Evolutionary conservation across 2,797 vertebrate genomes (phyloP).

Genomic region (Margarornis squamiger): DNA sequence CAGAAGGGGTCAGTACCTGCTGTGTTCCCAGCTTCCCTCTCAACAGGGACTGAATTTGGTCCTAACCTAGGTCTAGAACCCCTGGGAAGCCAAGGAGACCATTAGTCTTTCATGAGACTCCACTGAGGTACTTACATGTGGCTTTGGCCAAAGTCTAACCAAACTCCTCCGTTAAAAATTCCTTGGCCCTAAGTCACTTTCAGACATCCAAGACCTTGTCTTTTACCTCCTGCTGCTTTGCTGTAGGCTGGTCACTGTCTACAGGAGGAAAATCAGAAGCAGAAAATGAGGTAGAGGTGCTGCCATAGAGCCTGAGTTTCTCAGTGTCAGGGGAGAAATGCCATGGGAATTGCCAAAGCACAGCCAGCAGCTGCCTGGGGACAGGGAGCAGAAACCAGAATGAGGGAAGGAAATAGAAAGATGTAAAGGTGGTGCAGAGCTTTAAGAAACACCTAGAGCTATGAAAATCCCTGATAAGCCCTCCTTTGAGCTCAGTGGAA

Average conservation of each 20-base stretch:
- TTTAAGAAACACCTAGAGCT: background rate
- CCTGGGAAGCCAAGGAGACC: background rate
- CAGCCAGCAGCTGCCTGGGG: background rate
- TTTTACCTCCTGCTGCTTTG: background rate
- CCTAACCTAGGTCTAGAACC: background rate
- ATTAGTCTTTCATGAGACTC: background rate
- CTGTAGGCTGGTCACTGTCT: background rate
- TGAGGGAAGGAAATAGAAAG: background rate
- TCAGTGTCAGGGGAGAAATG: accelerated
- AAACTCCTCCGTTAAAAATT: background rate
- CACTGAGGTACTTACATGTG: accelerated
- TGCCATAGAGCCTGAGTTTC: accelerated
- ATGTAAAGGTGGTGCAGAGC: background rate
- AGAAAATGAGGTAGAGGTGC: background rate
- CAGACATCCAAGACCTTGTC: background rate
- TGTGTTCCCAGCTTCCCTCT: background rate
- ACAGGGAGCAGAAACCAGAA: background rate
- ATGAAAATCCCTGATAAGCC: background rate
- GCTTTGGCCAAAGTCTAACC: background rate
- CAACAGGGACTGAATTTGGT: background rate
- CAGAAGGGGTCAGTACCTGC: background rate
- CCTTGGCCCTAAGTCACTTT: background rate
- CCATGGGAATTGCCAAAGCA: background rate
- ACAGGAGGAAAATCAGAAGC: background rate
- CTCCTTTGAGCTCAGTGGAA: background rate